Evolutionary conservation across 2,888 invertebrate genomes (phyloP), one percentile per base, ranked within the genome.

Genomic region (Xestia ashworthii): DNA sequence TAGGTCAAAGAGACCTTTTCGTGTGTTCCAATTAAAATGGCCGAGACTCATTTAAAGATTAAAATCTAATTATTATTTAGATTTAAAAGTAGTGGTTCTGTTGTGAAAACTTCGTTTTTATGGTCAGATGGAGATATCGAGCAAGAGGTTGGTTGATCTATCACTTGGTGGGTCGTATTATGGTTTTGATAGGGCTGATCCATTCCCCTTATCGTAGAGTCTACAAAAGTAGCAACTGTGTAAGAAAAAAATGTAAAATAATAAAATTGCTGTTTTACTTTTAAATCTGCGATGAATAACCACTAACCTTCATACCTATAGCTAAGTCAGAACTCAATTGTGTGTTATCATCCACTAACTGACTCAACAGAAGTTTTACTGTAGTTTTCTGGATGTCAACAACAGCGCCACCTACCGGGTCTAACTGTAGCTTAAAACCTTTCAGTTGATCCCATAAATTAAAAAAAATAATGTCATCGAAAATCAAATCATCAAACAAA

Each of bases 1-100:
- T 77, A 69, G 12, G n/a, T 46, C n/a, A n/a, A 55, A n/a, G 48
- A 75, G 74, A 81, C 78, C 82, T 85, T 85, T 85, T 55, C 72
- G 74, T 83, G 85, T 53, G 80, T 78, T 73, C 66, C 73, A 74
- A 74, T 84, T 80, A 84, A 76, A 81, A 32, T 50, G 48, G 19
- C 67, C 74, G 67, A 48, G 65, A 67, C 38, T 62, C 76, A 76
- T 74, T 74, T 62, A 71, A 71, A 81, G 77, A 85, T 81, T 75
- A 85, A 66, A 77, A 72, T 75, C 72, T 12, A 65, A 83, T 72
- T 74, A 80, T 76, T 22, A 62, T 81, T 80, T 80, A 66, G 32
- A 74, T 74, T 70, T 72, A 38, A 64, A 81, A 62, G 22, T 22
- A 12, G 38, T 50, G 41, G 65, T 60, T 70, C 64, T 12, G 32